Conservation (phyloP, 2,113 vertebrate species). For the Caranx ignobilis region DNA sequence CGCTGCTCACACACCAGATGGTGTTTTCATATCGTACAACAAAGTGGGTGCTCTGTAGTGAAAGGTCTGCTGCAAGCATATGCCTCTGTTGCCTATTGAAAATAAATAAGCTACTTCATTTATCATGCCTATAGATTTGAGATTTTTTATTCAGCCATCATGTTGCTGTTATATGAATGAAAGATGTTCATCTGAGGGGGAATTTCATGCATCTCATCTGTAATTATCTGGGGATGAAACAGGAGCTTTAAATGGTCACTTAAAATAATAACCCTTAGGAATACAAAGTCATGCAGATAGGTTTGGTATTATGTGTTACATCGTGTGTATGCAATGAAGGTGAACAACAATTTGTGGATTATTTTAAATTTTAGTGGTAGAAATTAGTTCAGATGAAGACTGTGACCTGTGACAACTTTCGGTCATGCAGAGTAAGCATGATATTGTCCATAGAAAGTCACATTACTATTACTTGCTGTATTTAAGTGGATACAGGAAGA, state of each 20-base stretch:
- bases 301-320: background rate
- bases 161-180: background rate
- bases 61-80: conserved; percentile 83
- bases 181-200: conserved; percentile 5
- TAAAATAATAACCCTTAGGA: background rate
- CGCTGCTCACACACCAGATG: conserved; percentile 82
- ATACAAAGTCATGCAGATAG: background rate
- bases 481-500: background rate
- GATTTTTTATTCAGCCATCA: conserved; percentile 1
- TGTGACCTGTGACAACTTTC: background rate
- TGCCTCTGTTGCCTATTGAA: conserved; percentile 74
- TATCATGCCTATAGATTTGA: conserved; percentile 25
- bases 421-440: background rate
- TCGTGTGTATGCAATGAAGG: background rate
- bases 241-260: background rate
- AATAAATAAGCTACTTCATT: conserved; percentile 70
- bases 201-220: background rate
- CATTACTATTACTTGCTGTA: background rate
- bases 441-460: background rate
- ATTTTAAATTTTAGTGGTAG: background rate
- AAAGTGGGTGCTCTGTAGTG: conserved; percentile 78
- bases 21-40: conserved; percentile 85
- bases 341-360: background rate
- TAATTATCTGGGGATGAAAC: background rate
- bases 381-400: background rate